Conservation (phyloP, 1,140 invertebrate genomes). For the Zelostemma sp. region DNA sequence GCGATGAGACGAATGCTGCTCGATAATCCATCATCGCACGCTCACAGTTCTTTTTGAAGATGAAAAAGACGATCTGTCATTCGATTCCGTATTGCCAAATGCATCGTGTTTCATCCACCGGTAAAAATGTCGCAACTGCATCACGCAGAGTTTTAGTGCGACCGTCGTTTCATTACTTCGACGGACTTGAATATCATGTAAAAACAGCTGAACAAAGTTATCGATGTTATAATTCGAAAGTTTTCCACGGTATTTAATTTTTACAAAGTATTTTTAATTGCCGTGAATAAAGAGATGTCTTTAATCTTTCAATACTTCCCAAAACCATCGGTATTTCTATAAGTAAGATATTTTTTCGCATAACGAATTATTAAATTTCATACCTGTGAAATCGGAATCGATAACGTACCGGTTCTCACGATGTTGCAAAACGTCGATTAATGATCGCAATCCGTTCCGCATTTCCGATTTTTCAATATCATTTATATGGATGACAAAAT, state of each 20-base stretch:
- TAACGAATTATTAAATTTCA: too few species aligned
- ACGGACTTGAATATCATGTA: too few species aligned
- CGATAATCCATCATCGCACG: conserved; percentile 66
- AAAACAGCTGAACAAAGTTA: neutral
- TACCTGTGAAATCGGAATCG: too few species aligned
- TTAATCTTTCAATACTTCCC: neutral
- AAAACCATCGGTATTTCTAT: too few species aligned
- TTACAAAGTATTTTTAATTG: too few species aligned
- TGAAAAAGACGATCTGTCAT: conserved; percentile 67
- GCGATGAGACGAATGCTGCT: conserved; percentile 43
- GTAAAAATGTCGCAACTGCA: conserved; percentile 36
- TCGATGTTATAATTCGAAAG: too few species aligned
- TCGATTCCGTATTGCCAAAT: conserved; percentile 57
- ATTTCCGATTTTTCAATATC: neutral
- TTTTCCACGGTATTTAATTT: too few species aligned
- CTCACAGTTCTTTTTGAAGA: conserved; percentile 57
- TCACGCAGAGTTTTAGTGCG: neutral
- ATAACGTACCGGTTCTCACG: too few species aligned
- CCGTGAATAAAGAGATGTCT: too few species aligned
- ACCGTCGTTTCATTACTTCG: neutral
- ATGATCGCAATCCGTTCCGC: conserved; percentile 56
- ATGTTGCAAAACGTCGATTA: conserved; percentile 22
- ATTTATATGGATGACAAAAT: too few species aligned
- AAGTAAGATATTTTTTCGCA: too few species aligned
- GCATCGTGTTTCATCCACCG: conserved; percentile 49